Evolutionary conservation across 92 coral and sea anemone genomes (phyloP).

Genomic region (Anthopleura xanthogrammica): DNA sequence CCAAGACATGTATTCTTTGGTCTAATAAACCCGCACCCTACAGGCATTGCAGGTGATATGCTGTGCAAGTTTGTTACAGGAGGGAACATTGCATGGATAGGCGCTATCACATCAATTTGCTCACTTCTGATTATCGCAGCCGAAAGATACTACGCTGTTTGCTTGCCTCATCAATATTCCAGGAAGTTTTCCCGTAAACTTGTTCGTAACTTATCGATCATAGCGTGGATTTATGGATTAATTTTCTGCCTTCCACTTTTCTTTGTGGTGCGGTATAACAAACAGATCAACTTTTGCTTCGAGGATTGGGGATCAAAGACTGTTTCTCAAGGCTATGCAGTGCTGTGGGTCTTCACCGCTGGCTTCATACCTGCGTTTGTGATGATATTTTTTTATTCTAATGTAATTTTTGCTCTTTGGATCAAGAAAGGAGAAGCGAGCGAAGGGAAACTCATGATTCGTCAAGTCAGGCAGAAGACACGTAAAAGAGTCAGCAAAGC

Average conservation of each 20-base stretch:
- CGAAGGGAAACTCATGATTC: constrained; percentile 6
- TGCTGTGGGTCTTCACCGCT: constrained; percentile 34
- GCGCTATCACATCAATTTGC: constrained; percentile 37
- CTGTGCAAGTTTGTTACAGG: constrained; percentile 41
- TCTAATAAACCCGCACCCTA: constrained; percentile 20
- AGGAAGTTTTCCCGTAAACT: constrained; percentile 8
- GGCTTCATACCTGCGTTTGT: constrained; percentile 28
- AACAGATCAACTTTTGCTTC: constrained; percentile 23
- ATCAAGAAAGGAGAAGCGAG: constrained; percentile 27
- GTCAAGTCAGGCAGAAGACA: constrained; percentile 24
- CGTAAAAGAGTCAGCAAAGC: constrained; percentile 43
- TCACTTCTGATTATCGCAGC: constrained; percentile 38
- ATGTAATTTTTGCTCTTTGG: constrained; percentile 41
- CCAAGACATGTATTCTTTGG: constrained; percentile 38
- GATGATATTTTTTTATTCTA: constrained; percentile 30
- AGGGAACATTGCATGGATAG: constrained; percentile 45
- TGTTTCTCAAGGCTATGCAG: constrained; percentile 12
- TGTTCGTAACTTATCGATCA: background rate
- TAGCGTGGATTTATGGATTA: constrained; percentile 30
- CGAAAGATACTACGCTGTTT: constrained; percentile 45
- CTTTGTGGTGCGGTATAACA: constrained; percentile 22
- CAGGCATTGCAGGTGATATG: constrained; percentile 14
- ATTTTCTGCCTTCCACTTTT: constrained; percentile 33
- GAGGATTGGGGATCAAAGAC: constrained; percentile 29
- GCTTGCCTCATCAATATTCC: constrained; percentile 24